Conservation (phyloP, 2,888 invertebrate genomes). For the Deilephila elpenor region DNA sequence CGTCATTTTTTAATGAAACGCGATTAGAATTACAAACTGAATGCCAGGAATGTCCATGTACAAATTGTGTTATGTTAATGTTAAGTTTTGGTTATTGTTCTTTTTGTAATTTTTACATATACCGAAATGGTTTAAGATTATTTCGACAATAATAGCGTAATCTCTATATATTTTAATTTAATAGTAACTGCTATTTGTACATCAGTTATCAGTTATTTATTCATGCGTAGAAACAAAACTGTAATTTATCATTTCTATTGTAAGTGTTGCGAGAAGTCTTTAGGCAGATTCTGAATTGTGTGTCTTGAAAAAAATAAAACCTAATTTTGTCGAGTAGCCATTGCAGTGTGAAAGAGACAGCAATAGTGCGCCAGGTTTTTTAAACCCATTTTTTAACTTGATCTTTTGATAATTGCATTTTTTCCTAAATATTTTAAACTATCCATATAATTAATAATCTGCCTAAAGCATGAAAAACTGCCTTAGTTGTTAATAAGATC, state of each 20-base stretch:
- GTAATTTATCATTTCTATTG: neutral
- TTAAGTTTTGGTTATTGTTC: constrained; percentile 15
- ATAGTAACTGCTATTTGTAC: constrained; percentile 24
- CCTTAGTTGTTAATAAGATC: constrained; percentile 35
- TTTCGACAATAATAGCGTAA: constrained; percentile 20
- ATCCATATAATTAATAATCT: constrained; percentile 27
- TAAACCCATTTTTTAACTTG: no score
- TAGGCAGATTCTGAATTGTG: constrained; percentile 8
- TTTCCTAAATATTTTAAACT: neutral
- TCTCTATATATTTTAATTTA: neutral
- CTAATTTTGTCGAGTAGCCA: neutral
- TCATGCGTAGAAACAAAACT: neutral
- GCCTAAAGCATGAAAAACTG: constrained; percentile 33
- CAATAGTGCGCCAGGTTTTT: no score
- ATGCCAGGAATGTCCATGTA: constrained; percentile 12
- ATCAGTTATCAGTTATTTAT: constrained; percentile 12
- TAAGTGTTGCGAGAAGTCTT: neutral
- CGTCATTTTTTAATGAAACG: neutral
- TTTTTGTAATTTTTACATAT: constrained; percentile 4
- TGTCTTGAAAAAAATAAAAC: neutral
- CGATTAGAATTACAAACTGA: neutral
- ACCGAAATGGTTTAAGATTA: neutral
- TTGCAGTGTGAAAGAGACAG: no score
- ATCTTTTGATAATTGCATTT: neutral
- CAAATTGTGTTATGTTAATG: constrained; percentile 21